Conservation (phyloP, 2,797 vertebrate genomes). For the Alosa sapidissima region DNA sequence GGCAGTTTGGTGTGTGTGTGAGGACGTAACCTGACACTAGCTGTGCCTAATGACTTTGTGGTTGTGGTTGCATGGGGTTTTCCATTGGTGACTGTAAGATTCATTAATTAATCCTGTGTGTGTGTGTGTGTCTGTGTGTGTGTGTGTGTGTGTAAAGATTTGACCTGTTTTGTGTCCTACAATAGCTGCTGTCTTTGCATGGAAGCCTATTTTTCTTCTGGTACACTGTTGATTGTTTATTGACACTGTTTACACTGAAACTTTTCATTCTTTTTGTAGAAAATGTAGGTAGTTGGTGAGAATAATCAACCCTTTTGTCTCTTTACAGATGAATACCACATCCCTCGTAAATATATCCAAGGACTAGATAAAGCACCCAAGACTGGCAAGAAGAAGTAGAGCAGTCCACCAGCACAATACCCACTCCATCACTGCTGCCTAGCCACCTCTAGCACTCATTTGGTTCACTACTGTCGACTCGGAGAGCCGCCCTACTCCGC, state of each 20-base stretch:
- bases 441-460: conserved; percentile 29
- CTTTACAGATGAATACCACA: conserved; percentile 83
- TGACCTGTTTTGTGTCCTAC: neutral
- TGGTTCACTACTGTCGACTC: conserved; percentile 19
- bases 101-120: neutral
- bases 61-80: neutral
- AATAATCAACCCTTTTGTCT: neutral
- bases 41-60: neutral
- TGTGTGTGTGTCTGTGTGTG: neutral
- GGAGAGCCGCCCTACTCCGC: conserved; percentile 21
- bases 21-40: neutral
- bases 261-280: too few relatives aligned
- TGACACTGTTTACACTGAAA: neutral
- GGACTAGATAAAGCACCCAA: conserved; percentile 90
- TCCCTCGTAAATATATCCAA: conserved; percentile 87
- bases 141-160: neutral
- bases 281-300: neutral
- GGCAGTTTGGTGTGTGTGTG: neutral
- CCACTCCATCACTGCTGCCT: conserved; percentile 6
- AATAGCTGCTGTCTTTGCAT: neutral
- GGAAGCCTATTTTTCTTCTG: neutral
- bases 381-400: conserved; percentile 84
- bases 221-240: neutral
- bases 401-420: conserved; percentile 26
- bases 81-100: conserved; percentile 3